Base-by-base conservation (phyloP, 2,113 vertebrate species). In the Amphiprion percula region DNA sequence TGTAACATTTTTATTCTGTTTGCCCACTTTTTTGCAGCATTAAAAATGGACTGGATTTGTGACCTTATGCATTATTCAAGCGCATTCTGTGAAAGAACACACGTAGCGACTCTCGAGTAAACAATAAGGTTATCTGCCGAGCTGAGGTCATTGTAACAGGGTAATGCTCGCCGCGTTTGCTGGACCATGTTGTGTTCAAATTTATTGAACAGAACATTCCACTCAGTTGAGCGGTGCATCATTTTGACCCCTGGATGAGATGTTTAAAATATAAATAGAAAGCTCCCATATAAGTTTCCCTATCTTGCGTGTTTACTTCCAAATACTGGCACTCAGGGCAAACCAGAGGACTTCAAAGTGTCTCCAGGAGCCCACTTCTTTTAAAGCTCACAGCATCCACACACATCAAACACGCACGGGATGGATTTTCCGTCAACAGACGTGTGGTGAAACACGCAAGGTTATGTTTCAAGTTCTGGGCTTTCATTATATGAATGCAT, bases 291-390 rank as follows among this genome's bases (percentile, higher is more conserved):
- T 54, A 46, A 68, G 59, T 70, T 46, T 28, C 52, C 44, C 7
- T 7, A 21, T 10, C 8, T 10, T 1, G 33, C 33, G 1, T 37
- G 23, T 63, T 44, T 14, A 62, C 68, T 60, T 71, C 5, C 46
- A 21, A 71, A 60, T 37, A 62, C n/a, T 33, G 53, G 63, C 56
- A 79, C 68, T 61, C 23, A 7, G 63, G 77, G 86, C 61, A 53
- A 86, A 68, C 69, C 68, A 82, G 61, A 72, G 78, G 68, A 88
- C 75, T 79, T 85, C 80, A 90, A 84, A 88, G 85, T 68, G 66
- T 62, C 88, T 80, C 79, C 65, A 80, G 59, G 39, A 59, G 28
- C 60, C 47, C 62, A 50, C 8, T 72, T 12, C 54, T 66, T 85
- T 71, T 67, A 14, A 41, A 80, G 77, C 77, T 65, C 21, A 30